A percentile compares a stretch with the other conserved stretches of the same genome.
phyloP scores from a whole-genome alignment of 2,797 vertebrate species.

The Rhynchonycteris naso region DNA sequence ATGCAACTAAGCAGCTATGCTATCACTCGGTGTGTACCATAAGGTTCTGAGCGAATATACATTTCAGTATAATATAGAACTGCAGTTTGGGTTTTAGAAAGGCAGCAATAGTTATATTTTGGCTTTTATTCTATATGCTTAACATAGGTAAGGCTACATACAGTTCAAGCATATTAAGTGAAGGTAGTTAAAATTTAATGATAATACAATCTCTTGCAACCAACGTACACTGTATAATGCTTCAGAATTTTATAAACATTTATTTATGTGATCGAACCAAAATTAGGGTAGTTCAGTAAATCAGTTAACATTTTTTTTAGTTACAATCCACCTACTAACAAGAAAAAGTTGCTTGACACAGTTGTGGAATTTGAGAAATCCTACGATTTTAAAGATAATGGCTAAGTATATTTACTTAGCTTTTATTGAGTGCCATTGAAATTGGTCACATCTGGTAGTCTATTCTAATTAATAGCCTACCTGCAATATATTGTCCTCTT shows the following conservation, averaged over 20 bases:
- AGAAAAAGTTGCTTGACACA: not conserved
- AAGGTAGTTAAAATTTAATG: slow-evolving; percentile 81
- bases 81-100: slow-evolving; percentile 64
- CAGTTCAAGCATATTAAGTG: slow-evolving; percentile 81
- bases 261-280: slow-evolving; percentile 4
- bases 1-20: slow-evolving; percentile 56
- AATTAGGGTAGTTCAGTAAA: slow-evolving; percentile 39
- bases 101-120: slow-evolving; percentile 76
- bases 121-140: slow-evolving; percentile 82
- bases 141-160: slow-evolving; percentile 86
- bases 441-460: slow-evolving; percentile 5
- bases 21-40: not conserved
- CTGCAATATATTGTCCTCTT: not conserved
- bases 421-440: slow-evolving; percentile 1
- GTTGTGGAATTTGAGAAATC: slow-evolving; percentile 39
- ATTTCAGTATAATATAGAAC: slow-evolving; percentile 42
- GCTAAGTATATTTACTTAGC: slow-evolving; percentile 18
- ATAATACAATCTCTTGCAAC: slow-evolving; percentile 75
- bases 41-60: not conserved
- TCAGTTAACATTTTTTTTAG: slow-evolving; percentile 25
- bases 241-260: slow-evolving; percentile 64
- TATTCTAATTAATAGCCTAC: slow-evolving; percentile 34
- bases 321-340: not conserved
- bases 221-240: slow-evolving; percentile 66
- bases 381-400: slow-evolving; percentile 41